Conservation (phyloP, 1,140 invertebrate genomes). For the Maniola jurtina region DNA sequence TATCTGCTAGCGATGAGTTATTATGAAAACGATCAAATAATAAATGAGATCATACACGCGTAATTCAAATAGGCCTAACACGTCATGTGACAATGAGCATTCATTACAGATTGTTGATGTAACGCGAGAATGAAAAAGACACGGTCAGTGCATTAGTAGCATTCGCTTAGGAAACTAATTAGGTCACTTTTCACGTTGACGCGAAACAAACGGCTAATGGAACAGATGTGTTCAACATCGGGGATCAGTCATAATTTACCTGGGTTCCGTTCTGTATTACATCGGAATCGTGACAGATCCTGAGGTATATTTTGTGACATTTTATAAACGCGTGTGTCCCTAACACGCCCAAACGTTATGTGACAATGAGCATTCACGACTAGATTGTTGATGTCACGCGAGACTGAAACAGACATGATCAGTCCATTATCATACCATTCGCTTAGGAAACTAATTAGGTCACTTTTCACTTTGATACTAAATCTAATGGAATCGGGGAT, state of each 20-base stretch:
- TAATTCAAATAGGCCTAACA: background rate
- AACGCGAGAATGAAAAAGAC: background rate
- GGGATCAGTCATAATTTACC: background rate
- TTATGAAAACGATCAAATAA: background rate
- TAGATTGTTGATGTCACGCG: constrained; percentile 6
- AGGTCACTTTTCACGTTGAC: constrained; percentile 23
- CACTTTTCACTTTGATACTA: constrained; percentile 18
- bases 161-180: constrained; percentile 27
- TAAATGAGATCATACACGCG: background rate
- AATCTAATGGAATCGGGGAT: background rate
- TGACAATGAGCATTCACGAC: constrained; percentile 3
- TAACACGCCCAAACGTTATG: background rate
- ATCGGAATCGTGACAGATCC: no score
- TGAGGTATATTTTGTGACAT: no score
- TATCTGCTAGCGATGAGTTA: background rate
- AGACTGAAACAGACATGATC: background rate
- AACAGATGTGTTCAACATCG: background rate
- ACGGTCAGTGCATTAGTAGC: constrained; percentile 11
- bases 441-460: constrained; percentile 28
- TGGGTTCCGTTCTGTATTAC: background rate
- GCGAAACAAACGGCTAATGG: constrained; percentile 1
- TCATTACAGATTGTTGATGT: constrained; percentile 4
- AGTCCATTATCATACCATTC: constrained; percentile 17
- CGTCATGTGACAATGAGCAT: constrained; percentile 1
- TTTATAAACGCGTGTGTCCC: background rate